Evolutionary conservation across 2,113 vertebrate species (phyloP), one percentile per base, ranked within the genome.

Genomic region (Grammomys dolichurus): DNA sequence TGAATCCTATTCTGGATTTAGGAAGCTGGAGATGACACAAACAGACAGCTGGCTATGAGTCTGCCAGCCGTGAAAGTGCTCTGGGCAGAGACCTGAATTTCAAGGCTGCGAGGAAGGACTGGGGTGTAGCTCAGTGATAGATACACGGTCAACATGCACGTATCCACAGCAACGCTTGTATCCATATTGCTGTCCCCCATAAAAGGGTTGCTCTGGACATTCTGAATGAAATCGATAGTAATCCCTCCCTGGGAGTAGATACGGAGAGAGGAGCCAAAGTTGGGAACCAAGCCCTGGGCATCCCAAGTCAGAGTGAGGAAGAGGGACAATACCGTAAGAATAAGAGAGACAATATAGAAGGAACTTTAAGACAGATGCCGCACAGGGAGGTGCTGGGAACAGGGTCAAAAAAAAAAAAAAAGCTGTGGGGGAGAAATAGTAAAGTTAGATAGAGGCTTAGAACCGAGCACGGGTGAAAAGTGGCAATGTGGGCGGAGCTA

Each of bases 401-500:
- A 33, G 56, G 58, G 56, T 11, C 40, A 70, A 31, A 17, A 11
- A 28, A 90, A 5, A 20, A 51, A 51, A 51, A 51, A 51, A 51
- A 9, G 43, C 69, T 94, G 89, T 63, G 67, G 9, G 48, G 58
- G 91, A 51, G 77, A 81, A 26, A 10, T 2, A 1, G 7, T 65
- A 54, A 48, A 54, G 1, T 33, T 28, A 76, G 40, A 28, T 48
- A 65, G 81, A 13, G 48, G 14, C 72, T 46, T 58, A n/a, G 31
- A 72, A 67, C 54, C 4, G 20, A 86, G 36, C 67, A 11, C 10
- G 19, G 17, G 63, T 75, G 43, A 40, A 60, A 12, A 54, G 7
- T 0, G 19, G n/a, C 16, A 48, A 24, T 0, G 0, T 33, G 2
- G 26, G 36, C 20, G 54, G 60, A 40, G 28, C 2, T 81, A 40